Base-by-base conservation (phyloP, 2,797 vertebrate species). In the Rhynchotus rufescens region DNA sequence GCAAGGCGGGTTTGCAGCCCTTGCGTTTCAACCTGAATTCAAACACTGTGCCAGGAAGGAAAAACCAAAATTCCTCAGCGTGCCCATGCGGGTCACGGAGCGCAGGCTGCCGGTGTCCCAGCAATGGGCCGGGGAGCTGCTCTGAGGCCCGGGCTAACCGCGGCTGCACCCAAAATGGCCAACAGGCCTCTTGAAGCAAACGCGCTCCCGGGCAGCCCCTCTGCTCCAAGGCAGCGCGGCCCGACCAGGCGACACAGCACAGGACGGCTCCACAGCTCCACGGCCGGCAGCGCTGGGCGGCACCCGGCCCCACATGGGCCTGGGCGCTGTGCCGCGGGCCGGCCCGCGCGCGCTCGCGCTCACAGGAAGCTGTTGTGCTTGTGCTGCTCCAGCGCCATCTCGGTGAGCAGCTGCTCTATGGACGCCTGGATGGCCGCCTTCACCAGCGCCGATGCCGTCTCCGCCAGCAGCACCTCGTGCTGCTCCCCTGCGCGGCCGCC, bases 371-470 rank as follows among this genome's bases (percentile, higher is more conserved):
- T 97, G 93, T 97, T 98, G 67, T 97, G 97, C 69, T 97, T 96
- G 47, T 97, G 96, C 71, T 97, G 97, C 80, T 97, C 96, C 81
- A 98, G 96, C 64, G 96, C 96, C 97, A 98, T 97, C 95, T 98
- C 98, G 7, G 95, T 98, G 78, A 97, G 94, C 83, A 99, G 96
- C 96, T 99, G 98, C 85, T 98, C 98, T 82, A 98, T 88, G 28
- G 98, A 99, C 0, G 98, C 97, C 77, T 97, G 98, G 75, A 99
- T 97, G 23, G 98, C 98, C 0, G 98, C 97, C 91, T 97, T 98
- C 87, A 99, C 98, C 0, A 99, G 97, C 12, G 98, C 98, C 52
- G 97, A 96, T 1, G 98, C 98, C 0, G 98, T 98, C 97, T 98
- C 98, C 44, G 98, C 81, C 83, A 99, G 97, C 57, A 98, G 96